Evolutionary conservation across 2,797 vertebrate genomes (phyloP), one percentile per base, ranked within the genome.

Genomic region (Karalla daura): DNA sequence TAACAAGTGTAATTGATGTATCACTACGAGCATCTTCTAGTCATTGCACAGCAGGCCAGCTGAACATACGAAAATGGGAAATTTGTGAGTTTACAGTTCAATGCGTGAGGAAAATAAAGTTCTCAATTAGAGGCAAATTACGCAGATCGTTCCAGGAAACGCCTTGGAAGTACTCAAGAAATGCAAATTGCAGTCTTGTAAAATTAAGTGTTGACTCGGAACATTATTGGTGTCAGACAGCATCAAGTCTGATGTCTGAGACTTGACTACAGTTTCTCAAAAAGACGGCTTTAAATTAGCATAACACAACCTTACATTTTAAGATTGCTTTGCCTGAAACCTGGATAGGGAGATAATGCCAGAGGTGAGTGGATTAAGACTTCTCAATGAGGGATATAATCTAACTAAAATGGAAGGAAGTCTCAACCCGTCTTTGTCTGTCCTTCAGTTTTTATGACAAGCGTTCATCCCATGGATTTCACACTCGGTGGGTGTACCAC

Each of bases 321-420:
- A 46, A 72, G 36, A 56, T 25, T 30, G 41, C 46, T 66, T 54
- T 13, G 23, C 25, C 49, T 39, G 35, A 70, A 80, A 64, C 45
- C 56, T 70, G 25, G 41, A 49, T 44, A 49, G 54, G 7, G 50
- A 63, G 62, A 64, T 62, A 74, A 72, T 53, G 37, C 15, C n/a
- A 47, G 49, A 62, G 61, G 67, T 70, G 33, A 63, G 28, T 1
- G 13, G 68, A 74, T 70, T 43, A 61, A 47, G 46, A 56, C 53
- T 63, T 49, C 17, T 24, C 15, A 43, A 39, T 25, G 17, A 27
- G 13, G 37, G 49, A 18, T 65, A 72, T 69, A 51, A 60, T 18
- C 35, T 15, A 36, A 36, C 13, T 33, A 33, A 36, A 36, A 36
- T n/a, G 15, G 35, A 36, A n/a, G 35, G 15, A n/a, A n/a, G n/a